Base-by-base conservation (phyloP, 2,888 invertebrate genomes). In the Cheilosia variabilis region DNA sequence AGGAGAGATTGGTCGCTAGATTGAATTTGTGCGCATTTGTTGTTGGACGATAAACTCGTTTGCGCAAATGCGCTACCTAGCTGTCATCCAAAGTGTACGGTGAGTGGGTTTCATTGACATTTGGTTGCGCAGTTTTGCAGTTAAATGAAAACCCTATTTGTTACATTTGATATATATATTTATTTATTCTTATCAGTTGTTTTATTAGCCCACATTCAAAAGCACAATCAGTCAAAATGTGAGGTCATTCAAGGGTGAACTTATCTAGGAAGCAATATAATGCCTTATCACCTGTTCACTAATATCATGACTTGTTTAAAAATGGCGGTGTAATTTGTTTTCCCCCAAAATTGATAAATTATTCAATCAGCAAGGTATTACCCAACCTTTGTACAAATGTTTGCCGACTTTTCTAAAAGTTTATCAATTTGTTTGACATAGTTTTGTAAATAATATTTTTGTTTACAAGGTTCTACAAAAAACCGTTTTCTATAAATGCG, bases 251-350 rank as follows among this genome's bases (percentile, higher is more conserved):
- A 55, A 34, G n/a, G 31, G 55, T 9, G 22, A 31, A 17, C 7
- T 31, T 17, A 7, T 27, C 7, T 17, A 13, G 17, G 15, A 10
- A 13, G 10, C 37, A 37, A 37, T 45, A n/a, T 22, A 6, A 5
- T 19, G 37, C n/a, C 43, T 60, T 60, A 60, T 60, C 60, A 60
- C 60, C 60, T 43, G 47, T 50, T 34, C 9, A 17, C 13, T n/a
- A 34, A 55, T 17, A 22, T 50, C 22, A 19, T 17, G 19, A 17
- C 17, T 22, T 50, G 50, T 19, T 7, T 50, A 19, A 13, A 43
- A 43, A 43, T 43, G 43, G 15, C 10, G 4, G 43, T 43, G 4
- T 15, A 43, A 50, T 17, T 4, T 37, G 13, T 31, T 7, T 31
- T 9, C 0, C 7, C 31, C 31, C 9, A 9, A 31, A 31, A 50